Evolutionary conservation across 2,888 invertebrate species (phyloP), one percentile per base, ranked within the genome.

Genomic region (Mimas tiliae): DNA sequence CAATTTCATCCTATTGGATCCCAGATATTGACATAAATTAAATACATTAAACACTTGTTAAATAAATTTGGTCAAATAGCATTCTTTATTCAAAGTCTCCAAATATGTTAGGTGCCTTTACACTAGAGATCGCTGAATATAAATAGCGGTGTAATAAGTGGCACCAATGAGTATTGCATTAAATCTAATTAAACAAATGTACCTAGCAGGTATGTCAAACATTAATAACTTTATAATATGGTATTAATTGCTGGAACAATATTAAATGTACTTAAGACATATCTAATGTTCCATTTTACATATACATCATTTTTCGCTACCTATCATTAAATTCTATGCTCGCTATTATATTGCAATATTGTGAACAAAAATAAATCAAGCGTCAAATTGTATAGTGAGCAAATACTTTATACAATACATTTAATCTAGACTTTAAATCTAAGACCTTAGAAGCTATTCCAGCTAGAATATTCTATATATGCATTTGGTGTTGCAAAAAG

Each of bases 211-310:
- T 21, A 1, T 38, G 34, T 55, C 38, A 34, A 55, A 53, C 27
- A 16, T 9, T 55, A n/a, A 16, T 55, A 12, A 51, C 53, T 55
- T 16, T 38, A 16, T 55, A 42, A 42, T 42, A 0, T 38, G 19
- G 6, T 42, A 55, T 11, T 19, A 11, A 58, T 19, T 42, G 42
- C 42, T 58, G 19, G 42, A 19, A 58, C 19, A 9, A 7, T 19
- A 2, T 50, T 19, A 50, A 19, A 19, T 58, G 19, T 58, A 42
- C 58, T 58, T 52, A 52, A 55, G 50, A 58, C 58, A 58, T 58
- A 58, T 58, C 58, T 58, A 58, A 58, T 21, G 42, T 58, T 58
- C 58, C 38, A 58, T 38, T 58, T 42, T 19, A 42, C 38, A 19
- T 42, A 4, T 38, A 16, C 21, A 12, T 58, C 1, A 58, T 42